phyloP scores from a whole-genome alignment of 2,888 invertebrate genomes.

The Vanessa cardui region DNA sequence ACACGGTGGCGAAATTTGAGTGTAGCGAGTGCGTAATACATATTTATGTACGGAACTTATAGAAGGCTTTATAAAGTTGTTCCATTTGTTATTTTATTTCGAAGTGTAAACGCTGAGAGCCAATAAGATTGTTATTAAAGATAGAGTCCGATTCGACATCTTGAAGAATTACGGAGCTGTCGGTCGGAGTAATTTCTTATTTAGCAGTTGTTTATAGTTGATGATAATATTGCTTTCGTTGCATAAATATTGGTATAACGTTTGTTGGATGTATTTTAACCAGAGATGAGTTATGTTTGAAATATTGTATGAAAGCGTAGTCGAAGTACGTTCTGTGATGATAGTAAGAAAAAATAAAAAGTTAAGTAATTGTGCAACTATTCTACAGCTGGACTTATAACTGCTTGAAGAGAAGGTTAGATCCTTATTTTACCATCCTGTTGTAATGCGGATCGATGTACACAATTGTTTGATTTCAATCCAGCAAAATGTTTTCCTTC shows the following conservation, averaged over 20 bases:
- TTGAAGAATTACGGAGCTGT: constrained; percentile 33
- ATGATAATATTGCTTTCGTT: constrained; percentile 11
- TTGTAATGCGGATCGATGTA: too few species aligned
- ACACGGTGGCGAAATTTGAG: constrained; percentile 83
- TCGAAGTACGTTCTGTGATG: neutral
- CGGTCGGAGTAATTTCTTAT: constrained; percentile 31
- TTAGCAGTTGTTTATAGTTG: constrained; percentile 23
- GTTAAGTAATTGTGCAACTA: too few species aligned
- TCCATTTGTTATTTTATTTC: constrained; percentile 46
- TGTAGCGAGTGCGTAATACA: constrained; percentile 75
- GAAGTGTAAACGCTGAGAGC: constrained; percentile 41
- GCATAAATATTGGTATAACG: constrained; percentile 10
- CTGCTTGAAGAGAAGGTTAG: too few species aligned
- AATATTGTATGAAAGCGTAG: neutral
- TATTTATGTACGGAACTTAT: constrained; percentile 65
- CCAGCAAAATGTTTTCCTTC: too few species aligned
- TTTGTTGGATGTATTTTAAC: neutral
- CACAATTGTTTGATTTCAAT: too few species aligned
- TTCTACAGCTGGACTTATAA: too few species aligned
- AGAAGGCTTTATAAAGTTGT: constrained; percentile 52
- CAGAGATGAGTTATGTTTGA: neutral
- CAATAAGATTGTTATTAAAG: constrained; percentile 42
- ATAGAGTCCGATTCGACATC: constrained; percentile 38
- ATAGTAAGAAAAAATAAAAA: too few species aligned
- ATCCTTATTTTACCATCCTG: too few species aligned